Conservation (phyloP, 2,113 vertebrate genomes). For the Martes martes region DNA sequence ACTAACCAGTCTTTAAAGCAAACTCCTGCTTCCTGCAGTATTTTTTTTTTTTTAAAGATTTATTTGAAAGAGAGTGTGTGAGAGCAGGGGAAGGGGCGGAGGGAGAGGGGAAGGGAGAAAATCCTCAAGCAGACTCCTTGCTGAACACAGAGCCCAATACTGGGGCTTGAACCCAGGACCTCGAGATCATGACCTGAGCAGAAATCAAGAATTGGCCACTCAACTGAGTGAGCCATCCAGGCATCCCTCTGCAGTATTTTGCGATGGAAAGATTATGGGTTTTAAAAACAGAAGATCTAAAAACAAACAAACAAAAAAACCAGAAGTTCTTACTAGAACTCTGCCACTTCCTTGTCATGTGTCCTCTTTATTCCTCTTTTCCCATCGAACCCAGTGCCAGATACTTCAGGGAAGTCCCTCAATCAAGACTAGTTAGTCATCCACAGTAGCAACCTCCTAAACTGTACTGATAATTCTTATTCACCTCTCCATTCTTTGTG, state of each 20-base stretch:
- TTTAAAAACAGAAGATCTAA: background rate
- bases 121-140: background rate
- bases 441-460: background rate
- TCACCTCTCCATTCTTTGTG: background rate
- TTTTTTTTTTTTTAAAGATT: background rate
- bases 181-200: background rate
- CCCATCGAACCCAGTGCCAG: background rate
- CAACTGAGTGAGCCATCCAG: background rate
- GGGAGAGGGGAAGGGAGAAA: too few relatives aligned
- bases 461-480: background rate
- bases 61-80: background rate
- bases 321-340: background rate
- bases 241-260: background rate
- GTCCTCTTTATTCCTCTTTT: background rate
- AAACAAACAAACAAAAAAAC: too few relatives aligned
- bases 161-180: background rate
- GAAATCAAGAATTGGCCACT: background rate
- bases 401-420: background rate
- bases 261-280: background rate
- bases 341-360: background rate
- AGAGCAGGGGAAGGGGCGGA: too few relatives aligned
- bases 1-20: background rate
- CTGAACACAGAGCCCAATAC: background rate
- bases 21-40: background rate
- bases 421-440: background rate